A percentile compares a stretch with the other conserved stretches of the same genome.
Evolutionary conservation across 2,113 vertebrate genomes (phyloP).

Genomic region (Pedetes capensis): DNA sequence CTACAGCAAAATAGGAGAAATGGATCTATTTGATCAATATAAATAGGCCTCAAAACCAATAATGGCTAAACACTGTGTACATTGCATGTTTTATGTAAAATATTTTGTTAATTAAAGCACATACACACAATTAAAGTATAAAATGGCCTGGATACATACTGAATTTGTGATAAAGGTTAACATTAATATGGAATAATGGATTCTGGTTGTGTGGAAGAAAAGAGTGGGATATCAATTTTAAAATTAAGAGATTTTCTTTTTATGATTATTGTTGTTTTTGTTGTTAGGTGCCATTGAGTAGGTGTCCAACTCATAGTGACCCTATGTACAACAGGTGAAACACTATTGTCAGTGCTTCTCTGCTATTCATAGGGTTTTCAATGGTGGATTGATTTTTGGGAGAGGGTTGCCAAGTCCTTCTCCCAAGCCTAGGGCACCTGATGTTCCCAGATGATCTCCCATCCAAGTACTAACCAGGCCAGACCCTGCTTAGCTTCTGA

Average conservation of each 20-base stretch:
- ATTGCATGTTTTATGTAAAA: neutral
- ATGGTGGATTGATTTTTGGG: no score
- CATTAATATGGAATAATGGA: neutral
- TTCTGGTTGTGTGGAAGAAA: neutral
- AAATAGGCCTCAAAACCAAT: neutral
- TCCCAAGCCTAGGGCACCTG: no score
- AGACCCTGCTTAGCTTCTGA: no score
- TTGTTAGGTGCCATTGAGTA: no score
- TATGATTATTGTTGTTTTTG: no score
- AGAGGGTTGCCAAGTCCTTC: no score
- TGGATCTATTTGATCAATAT: neutral
- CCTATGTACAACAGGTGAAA: no score
- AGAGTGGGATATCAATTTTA: neutral
- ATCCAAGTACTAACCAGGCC: no score
- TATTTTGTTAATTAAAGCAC: neutral
- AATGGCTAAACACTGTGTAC: neutral
- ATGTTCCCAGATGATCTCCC: no score
- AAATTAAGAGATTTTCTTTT: neutral
- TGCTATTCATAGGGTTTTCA: no score
- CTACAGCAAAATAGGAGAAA: neutral
- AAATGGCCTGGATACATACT: neutral
- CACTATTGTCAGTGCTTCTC: no score
- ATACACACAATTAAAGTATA: neutral
- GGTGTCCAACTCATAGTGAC: no score
- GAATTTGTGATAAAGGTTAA: neutral